Evolutionary conservation across 1,140 invertebrate species (phyloP).

Genomic region (Trialeurodes vaporariorum): DNA sequence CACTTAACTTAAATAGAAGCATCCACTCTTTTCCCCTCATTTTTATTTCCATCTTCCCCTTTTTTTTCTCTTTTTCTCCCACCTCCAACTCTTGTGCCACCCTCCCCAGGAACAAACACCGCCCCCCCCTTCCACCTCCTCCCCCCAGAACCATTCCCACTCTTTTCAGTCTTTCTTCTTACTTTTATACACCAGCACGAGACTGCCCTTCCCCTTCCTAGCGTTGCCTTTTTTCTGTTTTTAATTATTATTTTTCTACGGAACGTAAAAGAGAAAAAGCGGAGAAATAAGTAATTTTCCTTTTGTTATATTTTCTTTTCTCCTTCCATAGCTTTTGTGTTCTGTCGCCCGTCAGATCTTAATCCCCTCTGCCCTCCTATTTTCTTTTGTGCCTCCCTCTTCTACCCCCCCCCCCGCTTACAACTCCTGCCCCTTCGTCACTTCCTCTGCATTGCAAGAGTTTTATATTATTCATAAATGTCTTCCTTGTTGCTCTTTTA

Average conservation of each 20-base stretch:
- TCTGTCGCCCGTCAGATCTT: background rate
- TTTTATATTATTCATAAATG: conserved; percentile 1
- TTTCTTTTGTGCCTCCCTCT: background rate
- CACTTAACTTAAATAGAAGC: background rate
- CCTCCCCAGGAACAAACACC: background rate
- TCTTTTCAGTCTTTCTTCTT: too few relatives aligned
- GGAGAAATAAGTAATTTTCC: background rate
- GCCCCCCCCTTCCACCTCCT: background rate
- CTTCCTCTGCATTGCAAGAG: background rate
- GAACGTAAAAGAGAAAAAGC: background rate
- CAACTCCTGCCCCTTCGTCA: background rate
- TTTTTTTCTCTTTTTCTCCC: background rate
- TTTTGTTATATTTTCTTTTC: background rate
- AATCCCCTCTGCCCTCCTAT: background rate
- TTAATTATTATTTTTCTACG: background rate
- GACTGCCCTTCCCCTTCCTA: too few relatives aligned
- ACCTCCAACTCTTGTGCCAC: background rate
- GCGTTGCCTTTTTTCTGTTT: too few relatives aligned
- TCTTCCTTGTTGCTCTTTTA: background rate
- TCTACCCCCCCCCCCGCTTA: background rate
- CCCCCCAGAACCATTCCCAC: too few relatives aligned
- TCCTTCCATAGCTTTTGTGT: background rate
- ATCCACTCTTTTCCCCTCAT: background rate
- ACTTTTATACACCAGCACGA: too few relatives aligned
- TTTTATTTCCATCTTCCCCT: background rate